A percentile compares a stretch with the other conserved stretches of the same genome.
phyloP scores from a whole-genome alignment of 2,888 invertebrate genomes.

The Stenoptilia bipunctidactyla region DNA sequence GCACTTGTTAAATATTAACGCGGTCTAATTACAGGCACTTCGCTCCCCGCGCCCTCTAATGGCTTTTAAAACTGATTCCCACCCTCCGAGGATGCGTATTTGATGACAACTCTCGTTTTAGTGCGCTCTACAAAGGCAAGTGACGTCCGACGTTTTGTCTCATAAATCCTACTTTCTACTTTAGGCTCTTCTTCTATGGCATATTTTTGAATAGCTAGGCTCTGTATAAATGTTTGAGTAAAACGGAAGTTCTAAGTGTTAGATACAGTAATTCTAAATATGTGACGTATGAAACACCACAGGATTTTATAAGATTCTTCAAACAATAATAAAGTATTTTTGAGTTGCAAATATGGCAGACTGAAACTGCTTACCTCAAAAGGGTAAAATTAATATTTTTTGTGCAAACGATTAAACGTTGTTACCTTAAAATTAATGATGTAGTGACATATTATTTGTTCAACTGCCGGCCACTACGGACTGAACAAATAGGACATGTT shows the following conservation, averaged over 20 bases:
- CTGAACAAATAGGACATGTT: conserved; percentile 49
- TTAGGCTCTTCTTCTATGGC: neutral
- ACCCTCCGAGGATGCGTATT: conserved; percentile 65
- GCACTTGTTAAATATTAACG: conserved; percentile 72
- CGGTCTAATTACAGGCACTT: conserved; percentile 61
- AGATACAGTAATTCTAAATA: no score
- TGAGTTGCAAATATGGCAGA: no score
- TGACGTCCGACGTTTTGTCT: conserved; percentile 18
- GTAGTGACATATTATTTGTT: conserved; percentile 47
- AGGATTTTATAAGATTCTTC: no score
- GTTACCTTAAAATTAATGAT: conserved; percentile 50
- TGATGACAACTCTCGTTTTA: conserved; percentile 63
- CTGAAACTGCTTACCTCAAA: no score
- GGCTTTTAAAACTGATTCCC: conserved; percentile 71
- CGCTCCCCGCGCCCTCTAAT: conserved; percentile 47
- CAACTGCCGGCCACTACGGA: conserved; percentile 44
- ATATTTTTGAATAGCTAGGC: no score
- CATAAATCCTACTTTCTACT: conserved; percentile 17
- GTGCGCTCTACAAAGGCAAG: conserved; percentile 26
- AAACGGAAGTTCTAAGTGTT: no score
- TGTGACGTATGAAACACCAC: no score
- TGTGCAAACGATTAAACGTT: no score
- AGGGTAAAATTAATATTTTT: neutral
- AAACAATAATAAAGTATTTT: no score
- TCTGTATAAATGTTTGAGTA: no score